Evolutionary conservation across 2,888 invertebrate genomes (phyloP).

Genomic region (Caenorhabditis afra): DNA sequence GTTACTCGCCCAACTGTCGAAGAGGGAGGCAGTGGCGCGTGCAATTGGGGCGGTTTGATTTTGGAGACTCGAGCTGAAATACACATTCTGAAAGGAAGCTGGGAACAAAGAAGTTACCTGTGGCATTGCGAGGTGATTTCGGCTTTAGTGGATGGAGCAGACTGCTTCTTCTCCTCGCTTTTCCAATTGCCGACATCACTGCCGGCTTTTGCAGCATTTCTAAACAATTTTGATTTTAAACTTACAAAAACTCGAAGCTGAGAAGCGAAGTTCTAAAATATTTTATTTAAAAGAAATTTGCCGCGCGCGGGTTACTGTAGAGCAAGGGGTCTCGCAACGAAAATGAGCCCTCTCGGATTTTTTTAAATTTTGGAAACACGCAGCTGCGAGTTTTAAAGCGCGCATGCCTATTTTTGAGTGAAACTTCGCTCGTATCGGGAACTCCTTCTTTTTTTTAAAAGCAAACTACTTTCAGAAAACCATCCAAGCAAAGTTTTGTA

Average conservation of each 20-base stretch:
- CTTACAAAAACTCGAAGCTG: no score
- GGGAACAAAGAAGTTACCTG: not conserved
- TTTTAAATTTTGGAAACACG: no score
- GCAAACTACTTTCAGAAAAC: not conserved
- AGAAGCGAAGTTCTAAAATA: no score
- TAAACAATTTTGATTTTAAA: no score
- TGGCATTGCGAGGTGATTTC: conserved; percentile 7
- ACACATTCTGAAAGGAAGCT: not conserved
- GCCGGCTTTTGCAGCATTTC: not conserved
- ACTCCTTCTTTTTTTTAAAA: no score
- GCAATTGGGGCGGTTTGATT: not conserved
- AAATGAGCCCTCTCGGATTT: no score
- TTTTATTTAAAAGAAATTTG: no score
- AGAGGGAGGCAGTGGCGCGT: not conserved
- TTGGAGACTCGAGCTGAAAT: conserved; percentile 3
- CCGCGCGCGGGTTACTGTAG: conserved; percentile 1
- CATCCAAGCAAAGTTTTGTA: not conserved
- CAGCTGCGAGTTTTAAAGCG: no score
- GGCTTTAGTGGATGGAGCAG: not conserved
- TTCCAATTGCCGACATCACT: not conserved
- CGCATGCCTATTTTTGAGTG: not conserved
- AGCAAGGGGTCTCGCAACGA: not conserved
- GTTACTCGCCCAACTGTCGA: conserved; percentile 13
- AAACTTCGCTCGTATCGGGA: no score
- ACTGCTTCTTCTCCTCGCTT: conserved; percentile 4